phyloP scores from a whole-genome alignment of 64 coral and sea anemone species.

The Porites australiensis region DNA sequence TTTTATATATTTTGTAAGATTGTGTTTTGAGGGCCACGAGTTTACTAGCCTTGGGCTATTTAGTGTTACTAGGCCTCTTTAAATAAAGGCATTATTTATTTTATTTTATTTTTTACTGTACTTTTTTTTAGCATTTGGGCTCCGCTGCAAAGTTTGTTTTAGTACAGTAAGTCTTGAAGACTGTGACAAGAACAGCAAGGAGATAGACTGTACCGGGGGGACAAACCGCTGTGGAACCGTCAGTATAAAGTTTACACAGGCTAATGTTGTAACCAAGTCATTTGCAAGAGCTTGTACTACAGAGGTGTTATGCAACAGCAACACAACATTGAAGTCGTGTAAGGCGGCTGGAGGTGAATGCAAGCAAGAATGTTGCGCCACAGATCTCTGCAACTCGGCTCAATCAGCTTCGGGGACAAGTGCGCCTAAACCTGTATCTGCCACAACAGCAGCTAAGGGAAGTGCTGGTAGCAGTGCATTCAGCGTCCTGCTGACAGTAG shows the following conservation, averaged over 20 bases:
- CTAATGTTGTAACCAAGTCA: background rate
- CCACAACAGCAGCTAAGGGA: too few species aligned
- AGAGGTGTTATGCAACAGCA: background rate
- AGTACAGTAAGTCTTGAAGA: background rate
- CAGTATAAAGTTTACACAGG: too few species aligned
- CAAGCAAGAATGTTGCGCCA: background rate
- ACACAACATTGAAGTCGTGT: background rate
- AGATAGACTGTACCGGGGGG: background rate
- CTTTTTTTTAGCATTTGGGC: background rate
- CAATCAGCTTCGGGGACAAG: background rate
- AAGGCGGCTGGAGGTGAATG: background rate
- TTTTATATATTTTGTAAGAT: too few species aligned
- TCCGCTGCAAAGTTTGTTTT: background rate
- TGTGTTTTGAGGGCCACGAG: too few species aligned
- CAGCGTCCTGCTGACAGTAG: background rate
- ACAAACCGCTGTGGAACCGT: too few species aligned
- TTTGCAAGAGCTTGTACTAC: background rate
- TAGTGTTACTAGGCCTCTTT: too few species aligned
- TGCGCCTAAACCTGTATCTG: too few species aligned
- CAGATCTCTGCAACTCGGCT: constrained; percentile 3
- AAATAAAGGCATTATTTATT: too few species aligned
- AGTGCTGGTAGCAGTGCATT: background rate
- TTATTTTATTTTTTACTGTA: too few species aligned
- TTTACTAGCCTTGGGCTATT: too few species aligned
- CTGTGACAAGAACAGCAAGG: background rate